Evolutionary conservation across 2,888 invertebrate genomes (phyloP).

Genomic region (Lamellibrachia columna): DNA sequence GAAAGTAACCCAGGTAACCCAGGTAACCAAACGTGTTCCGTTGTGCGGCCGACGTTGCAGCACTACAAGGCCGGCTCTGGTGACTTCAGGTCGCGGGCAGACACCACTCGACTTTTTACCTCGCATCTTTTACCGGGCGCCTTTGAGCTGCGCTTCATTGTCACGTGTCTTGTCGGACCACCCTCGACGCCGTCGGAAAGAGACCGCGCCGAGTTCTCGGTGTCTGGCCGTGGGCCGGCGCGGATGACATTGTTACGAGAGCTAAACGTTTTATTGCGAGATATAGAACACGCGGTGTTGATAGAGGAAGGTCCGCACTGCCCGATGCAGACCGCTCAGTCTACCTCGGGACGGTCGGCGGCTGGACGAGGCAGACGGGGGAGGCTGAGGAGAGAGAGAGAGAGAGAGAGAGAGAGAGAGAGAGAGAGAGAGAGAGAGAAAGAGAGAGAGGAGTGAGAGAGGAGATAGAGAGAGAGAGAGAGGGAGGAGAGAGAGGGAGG

Average conservation of each 20-base stretch:
- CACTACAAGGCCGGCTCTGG: not conserved
- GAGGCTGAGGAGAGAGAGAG: not conserved
- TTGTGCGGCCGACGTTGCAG: too few relatives aligned
- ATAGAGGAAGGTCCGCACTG: not conserved
- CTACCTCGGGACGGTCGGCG: too few relatives aligned
- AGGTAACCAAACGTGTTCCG: too few relatives aligned
- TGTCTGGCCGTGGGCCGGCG: not conserved
- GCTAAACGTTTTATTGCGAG: slow-evolving; percentile 16
- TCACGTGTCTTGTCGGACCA: not conserved
- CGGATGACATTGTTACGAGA: not conserved
- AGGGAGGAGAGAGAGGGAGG: too few relatives aligned
- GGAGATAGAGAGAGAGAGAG: not conserved
- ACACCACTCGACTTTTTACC: not conserved
- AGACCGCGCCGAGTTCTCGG: not conserved
- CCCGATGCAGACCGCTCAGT: not conserved
- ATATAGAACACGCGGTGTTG: not conserved
- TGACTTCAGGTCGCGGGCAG: not conserved
- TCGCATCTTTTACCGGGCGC: not conserved
- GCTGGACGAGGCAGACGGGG: not conserved
- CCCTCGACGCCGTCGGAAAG: not conserved
- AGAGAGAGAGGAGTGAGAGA: too few relatives aligned
- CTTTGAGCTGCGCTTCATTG: not conserved
- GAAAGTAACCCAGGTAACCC: too few relatives aligned
- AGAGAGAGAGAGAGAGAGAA: not conserved
- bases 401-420: not conserved